Evolutionary conservation across 1,140 invertebrate genomes (phyloP), one percentile per base, ranked within the genome.

Genomic region (Heliconius nattereri): DNA sequence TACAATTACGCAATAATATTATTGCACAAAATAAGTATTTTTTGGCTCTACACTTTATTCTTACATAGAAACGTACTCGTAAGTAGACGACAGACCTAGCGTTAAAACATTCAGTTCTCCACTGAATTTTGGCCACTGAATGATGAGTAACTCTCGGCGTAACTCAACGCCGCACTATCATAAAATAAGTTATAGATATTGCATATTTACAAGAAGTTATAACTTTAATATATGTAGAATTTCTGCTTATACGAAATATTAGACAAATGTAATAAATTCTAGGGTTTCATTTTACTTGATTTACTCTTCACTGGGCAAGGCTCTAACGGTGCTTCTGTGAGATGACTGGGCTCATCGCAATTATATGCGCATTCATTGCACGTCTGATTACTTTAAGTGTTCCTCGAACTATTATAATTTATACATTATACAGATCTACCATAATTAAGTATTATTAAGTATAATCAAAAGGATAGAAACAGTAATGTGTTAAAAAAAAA

Each of bases 301-400:
- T 60, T 60, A 60, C 54, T n/a, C 54, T 60, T 60, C 54, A 60
- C 54, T 60, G n/a, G 20, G 54, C 54, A 60, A 60, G 54, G n/a
- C n/a, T 60, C 19, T 52, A 52, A 52, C 49, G 49, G 49, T 19
- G 49, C 49, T 52, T 52, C 49, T 52, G 49, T 52, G 49, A 16
- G 19, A 52, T 52, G 49, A 20, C 49, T n/a, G 54, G 20, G 20
- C 54, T 60, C 54, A 60, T 60, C 54, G 54, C 54, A 60, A 60
- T 60, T 60, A 60, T 60, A 60, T 60, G 54, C n/a, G 54, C 54
- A 26, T 60, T 60, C 54, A 60, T 60, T 60, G 54, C 54, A 60
- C 54, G 54, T 60, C 54, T 60, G 54, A 60, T 60, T 60, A 26
- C 54, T 60, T 60, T 26, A 60, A 60, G 54, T 26, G 54, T 26